Base-by-base conservation (phyloP, 30 jellyfish, hydroid and myxozoan genomes). In the Pelagia noctiluca region DNA sequence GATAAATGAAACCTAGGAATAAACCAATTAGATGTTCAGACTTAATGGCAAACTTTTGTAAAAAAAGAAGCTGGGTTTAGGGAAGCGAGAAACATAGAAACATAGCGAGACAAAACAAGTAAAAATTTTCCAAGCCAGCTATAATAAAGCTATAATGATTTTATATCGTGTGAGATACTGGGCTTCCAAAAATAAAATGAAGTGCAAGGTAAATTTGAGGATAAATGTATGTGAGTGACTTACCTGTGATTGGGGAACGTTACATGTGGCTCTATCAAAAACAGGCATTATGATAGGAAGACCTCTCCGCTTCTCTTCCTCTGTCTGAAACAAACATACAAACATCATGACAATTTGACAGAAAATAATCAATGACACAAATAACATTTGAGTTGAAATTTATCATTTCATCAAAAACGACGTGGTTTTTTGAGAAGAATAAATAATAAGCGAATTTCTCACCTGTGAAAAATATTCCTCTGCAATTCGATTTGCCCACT, bases 261-360 rank as follows among this genome's bases (percentile, higher is more conserved):
- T 93, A 86, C 98, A 93, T 50, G 97, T 93, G 13, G 78, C 80
- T 78, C 98, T 73, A 78, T 93, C 98, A 62, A 93, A 93, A 33
- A 93, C 98, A 50, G 98, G 98, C 98, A 93, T 93, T 0, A 93
- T 96, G 33, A 93, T 93, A 1, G 98, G 98, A 37, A 93, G 71
- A 31, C 87, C 90, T 29, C 98, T 78, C 49, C 91, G 90, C 75
- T 93, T 93, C 61, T 93, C 98, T 71, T 93, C 98, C 78, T 93
- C 98, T 22, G 98, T 93, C 98, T 93, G 69, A 26, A 83, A 80
- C 36, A 30, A 52, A 4, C 2, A 52, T 10, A 52, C 34, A 23
- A 21, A 4, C 4, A 35, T 24, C 13, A 11, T 7, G n/a, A 60
- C n/a, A 60, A 60, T 5, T 42, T 42, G 50, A 62, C n/a, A n/a